These are phyloP conservation scores for Caenorhabditis virilis DNA, from an alignment of 2,888 invertebrate genomes.

Conservation along the genomic window DNA sequence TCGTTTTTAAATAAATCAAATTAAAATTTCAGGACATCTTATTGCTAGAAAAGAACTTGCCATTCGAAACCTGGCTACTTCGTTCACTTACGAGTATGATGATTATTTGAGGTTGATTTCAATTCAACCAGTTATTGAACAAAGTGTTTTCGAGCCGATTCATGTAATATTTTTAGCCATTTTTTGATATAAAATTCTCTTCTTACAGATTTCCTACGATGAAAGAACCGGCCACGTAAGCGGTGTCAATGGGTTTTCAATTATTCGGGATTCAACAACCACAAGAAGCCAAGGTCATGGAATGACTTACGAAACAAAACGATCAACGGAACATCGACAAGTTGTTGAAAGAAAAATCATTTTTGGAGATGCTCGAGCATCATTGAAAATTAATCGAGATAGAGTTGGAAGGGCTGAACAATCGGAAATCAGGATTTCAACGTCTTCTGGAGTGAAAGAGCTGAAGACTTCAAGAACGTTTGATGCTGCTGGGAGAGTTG, in stretches of 20 bases:
- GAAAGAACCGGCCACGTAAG: constrained; percentile 32
- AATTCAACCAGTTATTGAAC: constrained; percentile 33
- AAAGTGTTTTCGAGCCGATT: constrained; percentile 32
- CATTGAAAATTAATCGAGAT: constrained; percentile 29
- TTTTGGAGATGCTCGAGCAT: constrained; percentile 24
- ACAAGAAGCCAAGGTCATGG: constrained; percentile 37
- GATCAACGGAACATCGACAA: constrained; percentile 14
- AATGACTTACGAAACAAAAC: constrained; percentile 26
- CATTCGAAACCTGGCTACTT: constrained; percentile 13
- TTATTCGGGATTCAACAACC: constrained; percentile 26
- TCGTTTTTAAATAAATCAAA: neutral
- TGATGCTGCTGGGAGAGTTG: constrained; percentile 31
- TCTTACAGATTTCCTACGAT: constrained; percentile 33
- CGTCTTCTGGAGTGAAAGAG: neutral
- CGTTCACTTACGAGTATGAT: constrained; percentile 49
- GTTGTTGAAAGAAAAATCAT: constrained; percentile 23
- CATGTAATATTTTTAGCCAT: neutral
- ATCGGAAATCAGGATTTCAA: neutral
- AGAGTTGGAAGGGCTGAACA: constrained; percentile 25
- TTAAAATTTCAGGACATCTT: constrained; percentile 12
- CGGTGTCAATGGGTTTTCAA: constrained; percentile 38
- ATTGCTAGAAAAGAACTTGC: constrained; percentile 13
- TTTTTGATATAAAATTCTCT: neutral
- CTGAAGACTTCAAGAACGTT: constrained; percentile 6
- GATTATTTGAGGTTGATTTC: constrained; percentile 37